phyloP scores from a whole-genome alignment of 1,140 invertebrate genomes.

The Paraescarpia echinospica region DNA sequence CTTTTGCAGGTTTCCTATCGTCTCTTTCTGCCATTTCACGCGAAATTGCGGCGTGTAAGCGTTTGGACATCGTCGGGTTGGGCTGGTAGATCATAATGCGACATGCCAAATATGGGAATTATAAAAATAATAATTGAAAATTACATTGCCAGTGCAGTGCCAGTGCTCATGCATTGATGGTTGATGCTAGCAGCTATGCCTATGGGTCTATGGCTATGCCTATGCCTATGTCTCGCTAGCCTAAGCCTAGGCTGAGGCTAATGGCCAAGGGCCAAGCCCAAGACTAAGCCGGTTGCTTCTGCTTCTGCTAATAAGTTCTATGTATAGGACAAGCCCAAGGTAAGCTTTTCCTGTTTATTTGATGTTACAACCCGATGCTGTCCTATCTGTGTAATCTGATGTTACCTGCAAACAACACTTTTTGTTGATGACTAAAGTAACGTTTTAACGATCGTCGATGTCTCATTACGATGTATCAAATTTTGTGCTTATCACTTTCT shows the following conservation, averaged over 20 bases:
- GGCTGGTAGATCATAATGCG: background rate
- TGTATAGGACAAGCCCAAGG: background rate
- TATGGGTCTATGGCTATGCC: too few relatives aligned
- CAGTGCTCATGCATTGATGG: background rate
- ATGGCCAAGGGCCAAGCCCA: too few relatives aligned
- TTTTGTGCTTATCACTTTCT: too few relatives aligned
- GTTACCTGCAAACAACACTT: too few relatives aligned
- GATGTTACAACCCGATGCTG: background rate
- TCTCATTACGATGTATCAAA: too few relatives aligned
- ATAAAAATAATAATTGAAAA: background rate
- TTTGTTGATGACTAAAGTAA: too few relatives aligned
- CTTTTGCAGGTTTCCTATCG: background rate
- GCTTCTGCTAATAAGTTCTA: too few relatives aligned
- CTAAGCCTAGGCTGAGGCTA: too few relatives aligned
- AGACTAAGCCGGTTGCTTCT: too few relatives aligned
- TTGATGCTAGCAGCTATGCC: too few relatives aligned
- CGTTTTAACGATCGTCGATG: too few relatives aligned
- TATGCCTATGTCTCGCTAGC: too few relatives aligned
- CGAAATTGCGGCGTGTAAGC: background rate
- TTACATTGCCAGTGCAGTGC: background rate
- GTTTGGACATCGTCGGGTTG: background rate
- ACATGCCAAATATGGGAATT: background rate
- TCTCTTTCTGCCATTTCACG: background rate
- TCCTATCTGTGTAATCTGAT: background rate
- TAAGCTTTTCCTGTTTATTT: background rate